These are phyloP conservation scores for Epizoanthus ramosus DNA, from an alignment of 92 coral and sea anemone species.

Conservation along the genomic window DNA sequence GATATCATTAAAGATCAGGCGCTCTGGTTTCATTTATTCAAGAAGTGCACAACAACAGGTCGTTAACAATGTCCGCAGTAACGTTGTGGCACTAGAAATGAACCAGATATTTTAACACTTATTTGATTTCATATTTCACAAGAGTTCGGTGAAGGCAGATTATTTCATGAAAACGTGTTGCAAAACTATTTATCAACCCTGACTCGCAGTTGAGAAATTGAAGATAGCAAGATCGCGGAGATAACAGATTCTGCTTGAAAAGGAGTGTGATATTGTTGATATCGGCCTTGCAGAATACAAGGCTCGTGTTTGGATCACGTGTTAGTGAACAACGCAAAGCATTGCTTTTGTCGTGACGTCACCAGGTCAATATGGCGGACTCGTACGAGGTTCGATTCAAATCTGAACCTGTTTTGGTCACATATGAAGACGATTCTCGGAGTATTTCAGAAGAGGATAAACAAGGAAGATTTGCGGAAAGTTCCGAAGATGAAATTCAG, in stretches of 20 bases:
- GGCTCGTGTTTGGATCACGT: slow-evolving; percentile 26
- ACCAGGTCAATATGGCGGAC: slow-evolving; percentile 53
- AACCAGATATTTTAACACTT: neutral
- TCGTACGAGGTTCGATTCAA: slow-evolving; percentile 36
- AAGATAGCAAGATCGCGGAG: neutral
- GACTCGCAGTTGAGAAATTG: neutral
- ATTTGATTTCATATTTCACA: neutral
- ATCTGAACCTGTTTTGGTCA: slow-evolving; percentile 40
- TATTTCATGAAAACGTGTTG: neutral
- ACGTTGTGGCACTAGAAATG: neutral
- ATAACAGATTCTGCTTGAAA: neutral
- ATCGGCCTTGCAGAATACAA: slow-evolving; percentile 16
- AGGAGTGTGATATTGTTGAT: slow-evolving; percentile 38
- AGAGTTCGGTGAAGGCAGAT: neutral
- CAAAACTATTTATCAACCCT: neutral
- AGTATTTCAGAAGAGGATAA: slow-evolving; percentile 53
- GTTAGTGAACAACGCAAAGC: slow-evolving; percentile 30
- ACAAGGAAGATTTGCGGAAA: slow-evolving; percentile 77
- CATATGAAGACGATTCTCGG: slow-evolving; percentile 30
- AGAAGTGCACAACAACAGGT: neutral
- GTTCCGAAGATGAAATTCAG: slow-evolving; percentile 89
- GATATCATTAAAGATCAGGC: slow-evolving; percentile 1
- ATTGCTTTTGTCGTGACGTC: slow-evolving; percentile 46
- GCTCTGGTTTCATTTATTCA: neutral
- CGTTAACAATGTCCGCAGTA: neutral